A percentile compares a stretch with the other conserved stretches of the same genome.
Evolutionary conservation across 2,888 invertebrate genomes (phyloP).

Genomic region (Brachyopa scutellaris): DNA sequence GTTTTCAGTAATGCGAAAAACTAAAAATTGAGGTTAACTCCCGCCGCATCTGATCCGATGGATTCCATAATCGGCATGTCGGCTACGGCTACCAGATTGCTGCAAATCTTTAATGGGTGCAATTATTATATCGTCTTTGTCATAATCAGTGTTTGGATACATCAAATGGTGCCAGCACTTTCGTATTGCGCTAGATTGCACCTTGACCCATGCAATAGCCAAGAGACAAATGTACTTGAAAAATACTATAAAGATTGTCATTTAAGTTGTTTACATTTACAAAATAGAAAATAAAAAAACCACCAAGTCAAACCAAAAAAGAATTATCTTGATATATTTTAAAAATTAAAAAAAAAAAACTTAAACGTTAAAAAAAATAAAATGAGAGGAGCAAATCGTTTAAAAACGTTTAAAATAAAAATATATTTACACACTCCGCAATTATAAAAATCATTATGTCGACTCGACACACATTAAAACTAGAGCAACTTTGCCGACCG

Average conservation of each 20-base stretch:
- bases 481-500: constrained; percentile 44
- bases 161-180: too few species aligned
- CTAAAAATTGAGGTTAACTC: too few species aligned
- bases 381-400: constrained; percentile 57
- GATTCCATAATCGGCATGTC: too few species aligned
- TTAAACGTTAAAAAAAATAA: constrained; percentile 42
- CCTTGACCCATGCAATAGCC: too few species aligned
- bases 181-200: too few species aligned
- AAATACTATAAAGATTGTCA: constrained; percentile 61
- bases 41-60: too few species aligned
- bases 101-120: too few species aligned
- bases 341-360: constrained; percentile 54
- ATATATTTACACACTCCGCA: constrained; percentile 62
- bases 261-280: constrained; percentile 19
- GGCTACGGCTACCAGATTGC: too few species aligned
- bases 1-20: too few species aligned
- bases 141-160: too few species aligned
- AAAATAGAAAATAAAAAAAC: constrained; percentile 18
- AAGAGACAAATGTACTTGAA: constrained; percentile 15
- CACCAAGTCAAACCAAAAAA: constrained; percentile 59
- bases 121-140: too few species aligned
- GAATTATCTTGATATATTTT: constrained; percentile 54
- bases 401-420: constrained; percentile 37
- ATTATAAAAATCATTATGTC: constrained; percentile 35
- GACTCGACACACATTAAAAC: constrained; percentile 59